phyloP scores from a whole-genome alignment of 1,140 invertebrate genomes.

The Dendrolimus kikuchii region DNA sequence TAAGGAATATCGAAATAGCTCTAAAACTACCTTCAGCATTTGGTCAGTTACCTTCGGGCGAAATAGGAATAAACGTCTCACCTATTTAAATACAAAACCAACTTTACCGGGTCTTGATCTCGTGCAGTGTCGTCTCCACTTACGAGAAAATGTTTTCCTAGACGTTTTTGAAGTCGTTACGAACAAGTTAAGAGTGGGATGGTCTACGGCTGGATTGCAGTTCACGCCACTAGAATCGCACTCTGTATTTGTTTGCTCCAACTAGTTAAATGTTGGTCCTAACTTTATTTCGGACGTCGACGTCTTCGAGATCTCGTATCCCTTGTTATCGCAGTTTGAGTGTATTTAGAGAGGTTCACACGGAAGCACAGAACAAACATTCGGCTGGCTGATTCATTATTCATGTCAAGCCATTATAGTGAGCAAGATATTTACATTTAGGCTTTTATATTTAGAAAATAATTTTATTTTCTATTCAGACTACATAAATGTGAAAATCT shows the following conservation, averaged over 20 bases:
- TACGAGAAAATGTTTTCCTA: constrained; percentile 24
- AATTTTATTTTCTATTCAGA: too few relatives aligned
- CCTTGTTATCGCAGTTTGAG: constrained; percentile 52
- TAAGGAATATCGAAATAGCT: too few relatives aligned
- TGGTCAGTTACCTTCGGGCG: too few relatives aligned
- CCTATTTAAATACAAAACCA: too few relatives aligned
- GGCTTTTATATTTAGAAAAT: too few relatives aligned
- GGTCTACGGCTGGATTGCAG: constrained; percentile 32
- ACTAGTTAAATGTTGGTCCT: constrained; percentile 64
- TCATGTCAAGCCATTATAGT: too few relatives aligned
- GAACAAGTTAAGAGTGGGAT: constrained; percentile 31
- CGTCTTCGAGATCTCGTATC: constrained; percentile 43
- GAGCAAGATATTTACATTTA: too few relatives aligned
- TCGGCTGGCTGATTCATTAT: constrained; percentile 13
- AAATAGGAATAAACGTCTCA: too few relatives aligned
- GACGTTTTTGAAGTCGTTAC: constrained; percentile 48
- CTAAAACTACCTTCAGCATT: too few relatives aligned
- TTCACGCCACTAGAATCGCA: constrained; percentile 48
- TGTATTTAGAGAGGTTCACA: constrained; percentile 22
- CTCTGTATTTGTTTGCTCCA: constrained; percentile 38
- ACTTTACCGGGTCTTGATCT: too few relatives aligned
- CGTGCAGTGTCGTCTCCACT: too few relatives aligned
- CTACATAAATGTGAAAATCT: too few relatives aligned
- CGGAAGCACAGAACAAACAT: constrained; percentile 12
- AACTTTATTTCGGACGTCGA: constrained; percentile 56